phyloP scores from a whole-genome alignment of 2,888 invertebrate species.

The Willowsia nigromaculata region DNA sequence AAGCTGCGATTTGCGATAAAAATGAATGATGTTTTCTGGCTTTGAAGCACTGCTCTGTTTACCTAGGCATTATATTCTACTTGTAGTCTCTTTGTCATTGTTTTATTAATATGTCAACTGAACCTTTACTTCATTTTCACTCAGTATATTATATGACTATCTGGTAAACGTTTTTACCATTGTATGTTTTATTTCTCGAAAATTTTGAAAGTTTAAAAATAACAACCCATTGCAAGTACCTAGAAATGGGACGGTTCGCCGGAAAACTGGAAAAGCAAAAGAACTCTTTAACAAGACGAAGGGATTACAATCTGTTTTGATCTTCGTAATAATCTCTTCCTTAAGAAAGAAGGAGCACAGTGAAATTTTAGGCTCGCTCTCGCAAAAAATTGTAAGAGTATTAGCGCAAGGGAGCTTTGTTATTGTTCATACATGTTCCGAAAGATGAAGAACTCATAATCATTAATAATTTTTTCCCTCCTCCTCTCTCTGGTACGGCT shows the following conservation, averaged over 20 bases:
- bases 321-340: background rate
- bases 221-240: background rate
- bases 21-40: background rate
- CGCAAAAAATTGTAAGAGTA: conserved; percentile 14
- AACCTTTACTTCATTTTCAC: too few species aligned
- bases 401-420: background rate
- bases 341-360: background rate
- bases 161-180: background rate
- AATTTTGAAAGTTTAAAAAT: conserved; percentile 6
- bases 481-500: background rate
- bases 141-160: background rate
- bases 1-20: too few species aligned
- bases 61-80: too few species aligned
- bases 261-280: background rate
- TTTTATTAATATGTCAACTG: too few species aligned
- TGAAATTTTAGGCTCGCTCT: background rate
- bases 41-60: background rate
- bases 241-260: background rate
- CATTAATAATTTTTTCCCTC: background rate
- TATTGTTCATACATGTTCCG: background rate
- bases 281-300: background rate
- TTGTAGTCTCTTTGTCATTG: too few species aligned
- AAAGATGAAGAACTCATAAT: conserved; percentile 2
- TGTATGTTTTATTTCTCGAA: background rate
- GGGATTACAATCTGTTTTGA: conserved; percentile 14